phyloP scores from a whole-genome alignment of 2,113 vertebrate species.

The Apaloderma vittatum region DNA sequence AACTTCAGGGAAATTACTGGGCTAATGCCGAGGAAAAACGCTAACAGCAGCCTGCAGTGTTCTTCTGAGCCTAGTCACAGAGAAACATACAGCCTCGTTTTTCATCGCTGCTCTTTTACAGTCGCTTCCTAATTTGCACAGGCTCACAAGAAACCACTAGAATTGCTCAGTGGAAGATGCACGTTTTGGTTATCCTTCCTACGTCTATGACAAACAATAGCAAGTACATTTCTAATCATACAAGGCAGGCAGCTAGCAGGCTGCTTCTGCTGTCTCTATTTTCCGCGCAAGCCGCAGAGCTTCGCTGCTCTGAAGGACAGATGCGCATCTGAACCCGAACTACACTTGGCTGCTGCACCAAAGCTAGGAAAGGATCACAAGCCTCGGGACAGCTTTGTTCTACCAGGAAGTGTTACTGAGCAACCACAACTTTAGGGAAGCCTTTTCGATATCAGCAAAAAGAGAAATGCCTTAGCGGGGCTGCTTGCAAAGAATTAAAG shows the following conservation, averaged over 20 bases:
- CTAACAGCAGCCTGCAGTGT: background rate
- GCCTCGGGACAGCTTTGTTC: background rate
- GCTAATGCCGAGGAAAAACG: background rate
- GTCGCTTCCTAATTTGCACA: background rate
- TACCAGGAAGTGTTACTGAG: accelerated
- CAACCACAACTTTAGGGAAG: background rate
- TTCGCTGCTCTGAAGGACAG: accelerated
- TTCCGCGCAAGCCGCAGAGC: background rate
- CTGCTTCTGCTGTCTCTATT: background rate
- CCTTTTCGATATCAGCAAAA: accelerated
- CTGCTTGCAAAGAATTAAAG: background rate
- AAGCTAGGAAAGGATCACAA: background rate
- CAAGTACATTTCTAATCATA: accelerated
- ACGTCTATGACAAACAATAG: accelerated
- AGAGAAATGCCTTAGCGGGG: background rate
- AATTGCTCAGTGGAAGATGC: background rate
- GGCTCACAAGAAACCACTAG: background rate
- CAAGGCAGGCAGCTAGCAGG: background rate
- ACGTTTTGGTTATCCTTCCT: background rate
- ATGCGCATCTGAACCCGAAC: background rate
- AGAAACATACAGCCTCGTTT: background rate
- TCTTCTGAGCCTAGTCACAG: background rate
- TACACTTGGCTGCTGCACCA: background rate
- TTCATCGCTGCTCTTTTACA: background rate
- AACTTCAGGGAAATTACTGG: background rate